Evolutionary conservation across 2,797 vertebrate genomes (phyloP).

Genomic region (Philypnodon macrostomus): DNA sequence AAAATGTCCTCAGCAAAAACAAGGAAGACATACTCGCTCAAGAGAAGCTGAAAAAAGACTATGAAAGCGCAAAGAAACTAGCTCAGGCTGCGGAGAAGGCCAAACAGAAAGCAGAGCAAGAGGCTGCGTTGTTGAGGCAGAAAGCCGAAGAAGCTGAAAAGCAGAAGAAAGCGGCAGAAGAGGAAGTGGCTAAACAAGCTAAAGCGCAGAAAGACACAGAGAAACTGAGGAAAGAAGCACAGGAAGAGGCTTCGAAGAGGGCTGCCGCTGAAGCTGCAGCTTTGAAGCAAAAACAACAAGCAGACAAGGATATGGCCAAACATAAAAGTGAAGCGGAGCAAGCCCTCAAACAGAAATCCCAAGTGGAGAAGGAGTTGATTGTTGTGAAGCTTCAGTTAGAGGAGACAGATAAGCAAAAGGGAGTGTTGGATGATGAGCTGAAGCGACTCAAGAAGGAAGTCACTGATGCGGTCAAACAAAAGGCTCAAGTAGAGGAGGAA

Average conservation of each 20-base stretch:
- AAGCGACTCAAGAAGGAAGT: slow-evolving; percentile 91
- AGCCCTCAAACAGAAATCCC: slow-evolving; percentile 87
- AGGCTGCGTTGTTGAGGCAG: slow-evolving; percentile 80
- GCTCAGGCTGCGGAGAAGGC: slow-evolving; percentile 87
- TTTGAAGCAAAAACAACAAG: slow-evolving; percentile 86
- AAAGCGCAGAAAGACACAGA: slow-evolving; percentile 86
- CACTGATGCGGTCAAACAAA: slow-evolving; percentile 84
- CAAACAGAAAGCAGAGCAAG: slow-evolving; percentile 83
- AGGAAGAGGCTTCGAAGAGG: slow-evolving; percentile 83
- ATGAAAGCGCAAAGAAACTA: slow-evolving; percentile 79
- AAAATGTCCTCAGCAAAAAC: slow-evolving; percentile 84
- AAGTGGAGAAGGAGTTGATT: slow-evolving; percentile 88
- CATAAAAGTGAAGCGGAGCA: slow-evolving; percentile 90
- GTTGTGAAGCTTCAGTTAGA: slow-evolving; percentile 86
- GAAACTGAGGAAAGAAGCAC: slow-evolving; percentile 85
- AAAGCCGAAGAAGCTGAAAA: slow-evolving; percentile 90
- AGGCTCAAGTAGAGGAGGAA: slow-evolving; percentile 88
- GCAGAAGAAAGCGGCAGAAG: slow-evolving; percentile 85
- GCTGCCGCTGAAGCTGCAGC: slow-evolving; percentile 86
- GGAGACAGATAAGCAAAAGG: slow-evolving; percentile 89
- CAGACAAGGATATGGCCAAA: slow-evolving; percentile 89
- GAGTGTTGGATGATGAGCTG: slow-evolving; percentile 87
- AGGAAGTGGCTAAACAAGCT: slow-evolving; percentile 82
- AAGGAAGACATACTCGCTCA: slow-evolving; percentile 86
- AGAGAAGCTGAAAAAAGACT: slow-evolving; percentile 83